Base-by-base conservation (phyloP, 2,888 invertebrate genomes). In the Apodemia hepburni region DNA sequence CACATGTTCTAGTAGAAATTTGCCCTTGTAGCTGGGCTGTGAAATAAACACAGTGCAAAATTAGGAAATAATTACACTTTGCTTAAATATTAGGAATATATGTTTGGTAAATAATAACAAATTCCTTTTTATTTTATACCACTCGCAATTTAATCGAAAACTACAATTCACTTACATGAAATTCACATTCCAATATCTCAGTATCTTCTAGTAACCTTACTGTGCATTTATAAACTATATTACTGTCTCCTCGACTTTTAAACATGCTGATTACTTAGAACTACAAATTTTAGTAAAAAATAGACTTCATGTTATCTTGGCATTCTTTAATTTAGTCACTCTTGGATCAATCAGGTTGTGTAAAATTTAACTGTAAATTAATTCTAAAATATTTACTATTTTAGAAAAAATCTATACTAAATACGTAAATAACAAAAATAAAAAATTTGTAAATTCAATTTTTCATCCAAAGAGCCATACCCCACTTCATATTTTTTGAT, bases 181-280 rank as follows among this genome's bases (percentile, higher is more conserved):
- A 97, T 93, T 97, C 97, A 85, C 97, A 97, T 93, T 98, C 97
- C 80, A 98, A 92, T 78, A 97, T 95, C 92, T 98, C 97, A 72
- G 96, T 95, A 92, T 98, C 97, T 89, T 97, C 97, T 78, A 98
- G 92, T 71, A 98, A 93, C 78, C 97, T 94, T 75, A 98, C 96
- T 75, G 97, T 97, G 85, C 97, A 96, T 93, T 96, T 96, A 92
- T 95, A 95, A 87, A 95, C 94, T 89, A 95, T 93, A 92, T 96
- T 96, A 89, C 95, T 93, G 92, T 96, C 96, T 88, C 95, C 95
- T 90, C 95, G 95, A 80, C 93, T 93, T 81, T 88, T 93, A 74
- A 94, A 93, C 93, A 94, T 93, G 61, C 66, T 72, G 70, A 66
- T 57, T 42, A 58, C 51, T 18, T 49, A 54, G 27, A n/a, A 33